Conservation (phyloP, 2,888 invertebrate genomes). For the Choristoneura rosaceana region DNA sequence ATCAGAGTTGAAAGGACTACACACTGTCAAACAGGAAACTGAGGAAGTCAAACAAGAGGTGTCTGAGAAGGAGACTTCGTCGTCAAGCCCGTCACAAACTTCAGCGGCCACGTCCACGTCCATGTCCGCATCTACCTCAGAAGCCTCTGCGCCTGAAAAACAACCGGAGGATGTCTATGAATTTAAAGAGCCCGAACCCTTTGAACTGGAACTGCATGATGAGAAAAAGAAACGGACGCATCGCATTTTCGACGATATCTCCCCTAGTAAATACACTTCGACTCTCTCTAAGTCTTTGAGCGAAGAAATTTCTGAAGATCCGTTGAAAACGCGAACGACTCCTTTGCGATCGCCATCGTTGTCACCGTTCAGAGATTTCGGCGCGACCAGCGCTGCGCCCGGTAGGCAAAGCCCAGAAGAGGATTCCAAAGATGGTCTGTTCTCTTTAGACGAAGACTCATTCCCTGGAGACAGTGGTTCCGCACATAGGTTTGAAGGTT, state of each 20-base stretch:
- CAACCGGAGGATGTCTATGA: constrained; percentile 91
- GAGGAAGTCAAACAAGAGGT: constrained; percentile 71
- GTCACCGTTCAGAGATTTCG: constrained; percentile 78
- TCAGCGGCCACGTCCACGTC: constrained; percentile 49
- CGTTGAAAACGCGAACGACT: constrained; percentile 64
- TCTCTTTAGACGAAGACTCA: constrained; percentile 86
- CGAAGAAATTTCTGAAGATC: constrained; percentile 85
- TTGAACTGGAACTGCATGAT: constrained; percentile 91
- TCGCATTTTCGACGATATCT: constrained; percentile 82
- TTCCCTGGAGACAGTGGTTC: constrained; percentile 85
- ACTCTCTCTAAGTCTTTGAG: constrained; percentile 78
- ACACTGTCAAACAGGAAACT: constrained; percentile 79
- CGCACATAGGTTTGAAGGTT: constrained; percentile 83
- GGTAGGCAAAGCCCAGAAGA: constrained; percentile 87
- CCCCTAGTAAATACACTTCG: constrained; percentile 79
- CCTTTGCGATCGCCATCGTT: constrained; percentile 74
- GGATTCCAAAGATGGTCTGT: constrained; percentile 86
- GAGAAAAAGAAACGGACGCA: constrained; percentile 82
- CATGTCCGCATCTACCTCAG: constrained; percentile 52
- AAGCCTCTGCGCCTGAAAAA: constrained; percentile 67
- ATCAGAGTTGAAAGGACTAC: constrained; percentile 92
- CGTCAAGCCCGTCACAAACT: constrained; percentile 47
- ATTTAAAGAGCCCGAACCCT: constrained; percentile 95
- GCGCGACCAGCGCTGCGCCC: constrained; percentile 74
- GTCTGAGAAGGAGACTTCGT: constrained; percentile 57